A percentile compares a stretch with the other conserved stretches of the same genome.
Evolutionary conservation across 2,888 invertebrate species (phyloP).

Genomic region (Sicus ferrugineus): DNA sequence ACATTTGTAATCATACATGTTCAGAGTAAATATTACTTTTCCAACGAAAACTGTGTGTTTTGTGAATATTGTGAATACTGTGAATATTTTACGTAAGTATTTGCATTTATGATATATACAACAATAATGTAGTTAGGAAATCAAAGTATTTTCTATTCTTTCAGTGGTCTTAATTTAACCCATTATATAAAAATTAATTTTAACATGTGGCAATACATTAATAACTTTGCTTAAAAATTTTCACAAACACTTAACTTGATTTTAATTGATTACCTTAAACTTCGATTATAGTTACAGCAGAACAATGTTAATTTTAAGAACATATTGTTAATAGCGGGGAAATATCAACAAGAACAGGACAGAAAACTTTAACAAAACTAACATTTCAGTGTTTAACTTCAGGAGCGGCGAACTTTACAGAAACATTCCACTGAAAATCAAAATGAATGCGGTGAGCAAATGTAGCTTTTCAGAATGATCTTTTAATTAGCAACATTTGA

Average conservation of each 20-base stretch:
- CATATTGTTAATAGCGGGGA: not conserved
- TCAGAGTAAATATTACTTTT: constrained; percentile 18
- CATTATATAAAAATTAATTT: too few relatives aligned
- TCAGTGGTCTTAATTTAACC: too few relatives aligned
- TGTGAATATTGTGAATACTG: not conserved
- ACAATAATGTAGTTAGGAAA: constrained; percentile 13
- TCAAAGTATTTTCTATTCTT: constrained; percentile 5
- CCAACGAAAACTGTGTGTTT: constrained; percentile 7
- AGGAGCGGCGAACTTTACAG: too few relatives aligned
- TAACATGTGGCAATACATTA: not conserved
- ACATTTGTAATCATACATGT: constrained; percentile 17
- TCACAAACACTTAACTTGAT: constrained; percentile 19
- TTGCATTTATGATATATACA: constrained; percentile 16
- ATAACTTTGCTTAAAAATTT: not conserved
- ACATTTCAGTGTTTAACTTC: too few relatives aligned
- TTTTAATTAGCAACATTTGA: too few relatives aligned
- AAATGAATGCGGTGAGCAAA: too few relatives aligned
- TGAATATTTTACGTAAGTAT: not conserved
- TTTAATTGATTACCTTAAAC: not conserved
- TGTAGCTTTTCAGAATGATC: too few relatives aligned
- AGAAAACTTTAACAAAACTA: not conserved
- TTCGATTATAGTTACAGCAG: not conserved
- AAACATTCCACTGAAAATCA: too few relatives aligned
- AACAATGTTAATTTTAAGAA: not conserved
- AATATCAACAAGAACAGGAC: not conserved